Conservation (phyloP, 2,113 vertebrate species). For the Scomber colias region DNA sequence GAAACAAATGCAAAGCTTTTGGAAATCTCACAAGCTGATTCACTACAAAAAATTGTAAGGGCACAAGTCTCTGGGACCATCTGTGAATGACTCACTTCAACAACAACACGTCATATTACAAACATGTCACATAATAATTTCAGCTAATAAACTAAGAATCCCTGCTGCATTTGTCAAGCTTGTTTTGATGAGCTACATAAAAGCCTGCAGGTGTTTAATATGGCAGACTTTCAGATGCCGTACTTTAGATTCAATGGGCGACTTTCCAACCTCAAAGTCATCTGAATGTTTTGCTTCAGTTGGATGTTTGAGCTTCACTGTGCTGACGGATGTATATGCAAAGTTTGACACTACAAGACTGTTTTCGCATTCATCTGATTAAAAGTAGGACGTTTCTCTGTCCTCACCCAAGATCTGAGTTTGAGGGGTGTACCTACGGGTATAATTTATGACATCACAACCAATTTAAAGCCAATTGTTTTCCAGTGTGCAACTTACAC, state of each 20-base stretch:
- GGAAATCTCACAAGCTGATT: conserved; percentile 34
- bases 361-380: too few relatives aligned
- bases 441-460: too few relatives aligned
- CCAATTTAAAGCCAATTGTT: too few relatives aligned
- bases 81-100: conserved; percentile 61
- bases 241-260: not conserved
- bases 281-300: too few relatives aligned
- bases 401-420: too few relatives aligned
- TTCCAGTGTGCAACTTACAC: too few relatives aligned
- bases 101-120: conserved; percentile 22
- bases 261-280: too few relatives aligned
- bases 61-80: conserved; percentile 57
- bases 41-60: conserved; percentile 20
- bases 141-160: conserved; percentile 5
- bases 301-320: too few relatives aligned
- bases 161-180: conserved; percentile 17
- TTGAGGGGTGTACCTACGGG: too few relatives aligned
- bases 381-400: too few relatives aligned
- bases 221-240: not conserved
- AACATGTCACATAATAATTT: conserved; percentile 31
- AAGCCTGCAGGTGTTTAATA: conserved; percentile 5
- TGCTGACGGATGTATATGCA: too few relatives aligned
- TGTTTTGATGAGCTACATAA: conserved; percentile 7
- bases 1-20: conserved; percentile 25
- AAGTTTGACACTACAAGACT: too few relatives aligned